Evolutionary conservation across 2,797 vertebrate genomes (phyloP).

Genomic region (Borostomias antarcticus): DNA sequence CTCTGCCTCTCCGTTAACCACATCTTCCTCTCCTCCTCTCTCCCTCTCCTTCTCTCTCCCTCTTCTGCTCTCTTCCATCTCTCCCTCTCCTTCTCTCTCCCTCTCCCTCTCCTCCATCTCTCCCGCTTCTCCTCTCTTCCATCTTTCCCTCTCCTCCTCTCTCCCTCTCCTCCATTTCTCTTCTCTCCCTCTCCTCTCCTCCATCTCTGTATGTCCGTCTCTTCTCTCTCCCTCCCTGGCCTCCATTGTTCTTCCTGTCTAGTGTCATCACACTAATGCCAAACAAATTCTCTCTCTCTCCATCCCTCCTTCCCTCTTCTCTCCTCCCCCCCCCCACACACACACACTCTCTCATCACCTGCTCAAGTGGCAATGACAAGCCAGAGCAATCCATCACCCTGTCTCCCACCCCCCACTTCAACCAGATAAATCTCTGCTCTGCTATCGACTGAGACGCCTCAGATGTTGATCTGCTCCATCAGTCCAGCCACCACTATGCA

Average conservation of each 20-base stretch:
- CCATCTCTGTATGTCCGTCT: background rate
- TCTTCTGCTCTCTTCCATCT: background rate
- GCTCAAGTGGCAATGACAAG: background rate
- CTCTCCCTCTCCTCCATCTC: too few relatives aligned
- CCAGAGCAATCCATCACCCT: background rate
- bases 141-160: background rate
- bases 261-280: too few relatives aligned
- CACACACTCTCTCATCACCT: background rate
- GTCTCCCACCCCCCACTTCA: background rate
- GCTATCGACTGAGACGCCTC: conserved; percentile 2
- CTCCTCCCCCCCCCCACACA: background rate
- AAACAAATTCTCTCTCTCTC: background rate
- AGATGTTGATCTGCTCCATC: conserved; percentile 8
- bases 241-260: too few relatives aligned
- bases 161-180: background rate
- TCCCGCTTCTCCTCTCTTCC: background rate
- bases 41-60: background rate
- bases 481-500: conserved; percentile 1
- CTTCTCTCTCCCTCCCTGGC: background rate
- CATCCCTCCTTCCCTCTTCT: background rate
- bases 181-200: background rate
- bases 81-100: too few relatives aligned
- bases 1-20: too few relatives aligned
- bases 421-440: conserved; percentile 3
- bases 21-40: background rate